Base-by-base conservation (phyloP, 1,140 invertebrate genomes). In the Agraylea sexmaculata region DNA sequence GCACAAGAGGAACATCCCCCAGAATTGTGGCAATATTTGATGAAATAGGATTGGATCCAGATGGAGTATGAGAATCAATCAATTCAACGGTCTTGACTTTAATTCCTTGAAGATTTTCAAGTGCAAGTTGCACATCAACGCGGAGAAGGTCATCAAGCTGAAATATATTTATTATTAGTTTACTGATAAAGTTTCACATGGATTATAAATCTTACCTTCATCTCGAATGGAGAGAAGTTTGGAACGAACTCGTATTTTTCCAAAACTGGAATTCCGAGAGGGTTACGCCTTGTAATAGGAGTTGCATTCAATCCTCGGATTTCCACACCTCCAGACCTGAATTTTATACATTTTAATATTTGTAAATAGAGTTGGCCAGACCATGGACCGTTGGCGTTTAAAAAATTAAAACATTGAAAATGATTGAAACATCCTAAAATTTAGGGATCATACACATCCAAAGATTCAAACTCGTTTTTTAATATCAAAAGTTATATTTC, bases 301-400 rank as follows among this genome's bases (percentile, higher is more conserved):
- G 75, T 85, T 0, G 84, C 83, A 50, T 82, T 79, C 0, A 94
- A 59, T 29, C 87, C 88, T 41, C 75, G 70, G 18, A 93, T 74
- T 63, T 89, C 83, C 11, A 94, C 78, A 35, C 87, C 86, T 22
- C 86, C 87, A 37, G 79, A 74, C 40, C 77, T 68, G 12, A 37
- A 27, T 27, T 7, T 27, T 8, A 27, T 27, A 27, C n/a, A 27
- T 27, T 7, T 27, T 25, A 25, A 6, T 25, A n/a, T 7, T n/a
- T 25, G 23, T n/a, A 25, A 25, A n/a, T n/a, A n/a, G 23, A 7
- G 7, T 25, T 25, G n/a, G n/a, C n/a, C 7, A 25, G 23, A 25
- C n/a, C n/a, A 6, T 25, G n/a, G 7, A 25, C 23, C 7, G n/a
- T 25, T 7, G 13, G 16, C 10, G 16, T 19, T 17, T 6, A 6